Conservation (phyloP, 2,797 vertebrate species). For the Chelon labrosus region DNA sequence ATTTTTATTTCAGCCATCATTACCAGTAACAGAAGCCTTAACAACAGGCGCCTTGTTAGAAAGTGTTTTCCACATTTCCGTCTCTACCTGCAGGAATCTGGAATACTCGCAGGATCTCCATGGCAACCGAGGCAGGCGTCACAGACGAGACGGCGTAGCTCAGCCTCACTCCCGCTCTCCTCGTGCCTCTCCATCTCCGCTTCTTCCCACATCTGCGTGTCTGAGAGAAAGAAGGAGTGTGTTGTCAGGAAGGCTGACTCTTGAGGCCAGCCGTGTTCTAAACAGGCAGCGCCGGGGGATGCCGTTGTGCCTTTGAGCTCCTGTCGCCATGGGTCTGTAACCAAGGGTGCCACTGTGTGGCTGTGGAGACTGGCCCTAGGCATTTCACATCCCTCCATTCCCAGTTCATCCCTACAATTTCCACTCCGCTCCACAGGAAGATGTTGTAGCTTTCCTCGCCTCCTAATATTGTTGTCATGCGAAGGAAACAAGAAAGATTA, state of each 20-base stretch:
- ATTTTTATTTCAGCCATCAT: not conserved
- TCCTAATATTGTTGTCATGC: not conserved
- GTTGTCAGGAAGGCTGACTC: slow-evolving; percentile 74
- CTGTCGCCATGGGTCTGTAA: slow-evolving; percentile 82
- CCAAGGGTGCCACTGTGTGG: slow-evolving; percentile 78
- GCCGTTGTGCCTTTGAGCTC: slow-evolving; percentile 69
- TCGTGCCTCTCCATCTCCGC: slow-evolving; percentile 23
- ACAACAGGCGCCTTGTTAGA: not conserved
- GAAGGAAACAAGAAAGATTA: not conserved
- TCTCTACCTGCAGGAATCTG: slow-evolving; percentile 75
- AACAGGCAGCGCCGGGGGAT: slow-evolving; percentile 78
- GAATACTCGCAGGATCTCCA: slow-evolving; percentile 66
- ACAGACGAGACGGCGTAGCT: not conserved
- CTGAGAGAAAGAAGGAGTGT: slow-evolving; percentile 2
- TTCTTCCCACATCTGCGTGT: slow-evolving; percentile 18
- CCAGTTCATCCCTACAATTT: slow-evolving; percentile 39
- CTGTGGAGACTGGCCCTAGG: slow-evolving; percentile 59
- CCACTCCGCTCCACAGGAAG: slow-evolving; percentile 13
- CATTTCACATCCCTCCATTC: slow-evolving; percentile 47
- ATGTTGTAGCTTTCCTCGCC: not conserved
- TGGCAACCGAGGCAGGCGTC: slow-evolving; percentile 64
- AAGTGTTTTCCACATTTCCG: not conserved
- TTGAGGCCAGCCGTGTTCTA: slow-evolving; percentile 67
- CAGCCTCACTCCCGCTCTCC: slow-evolving; percentile 8
- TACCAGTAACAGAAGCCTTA: not conserved